phyloP scores from a whole-genome alignment of 1,140 invertebrate genomes.

The Halictus rubicundus region DNA sequence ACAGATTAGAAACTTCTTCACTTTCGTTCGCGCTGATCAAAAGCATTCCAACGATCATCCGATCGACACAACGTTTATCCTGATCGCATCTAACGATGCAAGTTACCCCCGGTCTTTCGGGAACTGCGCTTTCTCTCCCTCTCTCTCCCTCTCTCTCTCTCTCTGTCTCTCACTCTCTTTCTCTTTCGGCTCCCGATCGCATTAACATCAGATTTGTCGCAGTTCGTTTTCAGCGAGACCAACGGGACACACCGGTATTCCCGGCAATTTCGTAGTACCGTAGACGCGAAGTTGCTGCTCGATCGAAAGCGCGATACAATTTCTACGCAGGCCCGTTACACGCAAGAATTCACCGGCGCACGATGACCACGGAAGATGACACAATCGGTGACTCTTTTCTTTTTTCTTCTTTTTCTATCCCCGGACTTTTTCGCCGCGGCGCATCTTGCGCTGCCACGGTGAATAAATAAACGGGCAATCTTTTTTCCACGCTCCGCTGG shows the following conservation, averaged over 20 bases:
- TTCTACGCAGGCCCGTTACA: slow-evolving; percentile 43
- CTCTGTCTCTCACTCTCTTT: slow-evolving; percentile 10
- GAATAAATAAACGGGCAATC: neutral
- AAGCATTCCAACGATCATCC: slow-evolving; percentile 27
- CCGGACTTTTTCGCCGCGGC: neutral
- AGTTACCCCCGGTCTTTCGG: neutral
- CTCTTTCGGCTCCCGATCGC: slow-evolving; percentile 31
- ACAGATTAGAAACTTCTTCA: slow-evolving; percentile 58
- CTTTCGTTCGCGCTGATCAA: slow-evolving; percentile 49
- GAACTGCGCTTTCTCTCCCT: too few relatives aligned
- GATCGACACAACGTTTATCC: slow-evolving; percentile 19
- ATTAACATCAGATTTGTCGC: slow-evolving; percentile 54
- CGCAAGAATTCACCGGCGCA: slow-evolving; percentile 21
- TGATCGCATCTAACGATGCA: slow-evolving; percentile 1
- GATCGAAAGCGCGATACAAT: slow-evolving; percentile 57
- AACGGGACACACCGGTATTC: slow-evolving; percentile 41
- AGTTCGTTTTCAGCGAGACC: slow-evolving; percentile 45
- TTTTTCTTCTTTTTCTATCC: too few relatives aligned
- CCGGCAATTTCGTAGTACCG: slow-evolving; percentile 57
- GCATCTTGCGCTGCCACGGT: neutral
- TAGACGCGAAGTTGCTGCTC: slow-evolving; percentile 34
- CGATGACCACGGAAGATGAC: slow-evolving; percentile 13
- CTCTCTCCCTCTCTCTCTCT: neutral
- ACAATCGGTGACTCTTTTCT: neutral
- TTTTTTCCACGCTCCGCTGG: neutral